Evolutionary conservation across 2,797 vertebrate species (phyloP), one percentile per base, ranked within the genome.

Genomic region (Kryptopterus vitreolus): DNA sequence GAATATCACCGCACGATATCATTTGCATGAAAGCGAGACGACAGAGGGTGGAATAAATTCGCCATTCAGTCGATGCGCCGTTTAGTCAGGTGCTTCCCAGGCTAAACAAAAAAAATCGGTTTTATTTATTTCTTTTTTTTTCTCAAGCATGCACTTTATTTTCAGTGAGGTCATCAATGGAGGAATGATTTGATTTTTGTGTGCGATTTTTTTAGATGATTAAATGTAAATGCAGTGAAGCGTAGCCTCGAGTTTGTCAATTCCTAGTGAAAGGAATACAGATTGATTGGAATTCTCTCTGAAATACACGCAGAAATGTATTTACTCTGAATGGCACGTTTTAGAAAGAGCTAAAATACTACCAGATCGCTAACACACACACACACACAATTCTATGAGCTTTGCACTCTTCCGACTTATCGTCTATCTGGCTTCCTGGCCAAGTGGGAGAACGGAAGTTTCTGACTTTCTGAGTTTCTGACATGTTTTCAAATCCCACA

Each of bases 101-200:
- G 31, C 38, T 59, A 24, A 65, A 33, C 53, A 18, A 76, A 53
- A 59, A 18, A 76, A 53, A 59, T 35, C 38, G 8, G 24, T 73
- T 24, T n/a, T n/a, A n/a, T n/a, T n/a, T n/a, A n/a, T n/a, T n/a
- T n/a, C n/a, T n/a, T n/a, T n/a, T 57, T 58, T 43, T 5, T 43
- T 57, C 38, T 22, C 71, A 43, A n/a, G 53, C 71, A 58, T 58
- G 53, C 71, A 38, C 53, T 73, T 73, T n/a, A 73, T 38, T 73
- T 58, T 7, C 33, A 38, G 50, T 16, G 70, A 57, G 55, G 15
- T 57, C 52, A 8, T 52, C 5, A 70, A 38, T 48, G 43, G 10
- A 6, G 43, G 13, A 48, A 26, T 16, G 16, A 26, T 18, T 4
- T n/a, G 13, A 50, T 43, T 8, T 11, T 24, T 29, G 3, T 26